Evolutionary conservation across 2,797 vertebrate species (phyloP), one percentile per base, ranked within the genome.

Genomic region (Sylvia borin): DNA sequence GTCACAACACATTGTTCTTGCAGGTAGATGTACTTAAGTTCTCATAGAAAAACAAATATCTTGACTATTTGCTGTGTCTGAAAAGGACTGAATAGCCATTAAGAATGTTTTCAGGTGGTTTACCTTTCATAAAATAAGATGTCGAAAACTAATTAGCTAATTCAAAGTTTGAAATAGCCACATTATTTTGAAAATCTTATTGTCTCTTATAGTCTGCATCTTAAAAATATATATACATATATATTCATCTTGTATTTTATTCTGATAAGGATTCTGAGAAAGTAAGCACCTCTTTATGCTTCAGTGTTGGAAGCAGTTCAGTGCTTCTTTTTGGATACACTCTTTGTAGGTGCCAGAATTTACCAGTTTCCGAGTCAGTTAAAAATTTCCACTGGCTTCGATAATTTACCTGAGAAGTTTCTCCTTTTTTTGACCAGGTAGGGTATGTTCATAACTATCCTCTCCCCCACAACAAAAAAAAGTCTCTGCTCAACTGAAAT

Each of bases 1-100:
- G 50, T 81, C 18, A 8, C 22, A 43, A 7, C 2, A 6, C 0
- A 0, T 45, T 72, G 16, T 29, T 81, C 11, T 45, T 78, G 31
- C 8, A 57, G 20, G 31, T n/a, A 65, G 42, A 5, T 1, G 0
- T 11, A 40, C n/a, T 26, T n/a, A 19, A 72, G 22, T 5, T 2
- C 5, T 26, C 50, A 7, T 14, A 53, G 76, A 80, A 88, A 57
- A 42, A 34, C 2, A 48, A 27, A 17, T 4, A 11, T n/a, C 27
- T 66, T 58, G 21, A 62, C 58, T 62, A 16, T 27, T 26, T 36
- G 10, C 3, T 66, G 1, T 48, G 9, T 36, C n/a, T 50, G 16
- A 65, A 70, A 24, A 74, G 25, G 42, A 21, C 60, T 68, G 50
- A 75, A 51, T 29, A 85, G 9, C 5, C 5, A 16, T 22, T 58